These are phyloP conservation scores for Heteractis magnifica DNA, from an alignment of 92 coral and sea anemone species.

Conservation along the genomic window DNA sequence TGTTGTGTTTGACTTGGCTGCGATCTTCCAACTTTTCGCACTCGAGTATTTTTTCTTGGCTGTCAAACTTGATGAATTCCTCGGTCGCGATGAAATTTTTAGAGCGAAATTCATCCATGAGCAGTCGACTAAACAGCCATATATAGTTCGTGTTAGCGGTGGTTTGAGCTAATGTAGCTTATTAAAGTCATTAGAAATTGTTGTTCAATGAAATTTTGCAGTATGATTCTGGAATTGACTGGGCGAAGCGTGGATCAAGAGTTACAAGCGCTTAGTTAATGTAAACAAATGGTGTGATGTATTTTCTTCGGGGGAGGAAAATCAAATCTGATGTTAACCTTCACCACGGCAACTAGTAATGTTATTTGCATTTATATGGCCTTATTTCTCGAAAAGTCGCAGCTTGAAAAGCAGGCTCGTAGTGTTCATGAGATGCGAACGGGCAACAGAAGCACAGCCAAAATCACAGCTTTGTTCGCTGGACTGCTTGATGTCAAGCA, in stretches of 20 bases:
- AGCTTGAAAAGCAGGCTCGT: conserved; percentile 23
- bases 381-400: conserved; percentile 3
- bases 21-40: conserved; percentile 15
- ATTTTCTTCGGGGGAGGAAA: conserved; percentile 8
- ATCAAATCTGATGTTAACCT: conserved; percentile 18
- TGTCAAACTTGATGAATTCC: conserved; percentile 58
- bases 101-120: conserved; percentile 9
- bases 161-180: conserved; percentile 3
- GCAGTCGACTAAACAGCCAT: neutral
- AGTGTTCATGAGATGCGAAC: conserved; percentile 22
- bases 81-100: conserved; percentile 47
- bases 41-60: conserved; percentile 20
- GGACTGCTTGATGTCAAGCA: conserved; percentile 48
- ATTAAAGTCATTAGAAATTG: conserved; percentile 12
- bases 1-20: conserved; percentile 21
- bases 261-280: conserved; percentile 33
- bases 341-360: neutral
- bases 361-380: neutral
- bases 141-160: neutral
- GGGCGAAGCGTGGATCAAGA: conserved; percentile 24
- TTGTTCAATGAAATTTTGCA: conserved; percentile 5
- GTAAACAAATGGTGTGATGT: conserved; percentile 62
- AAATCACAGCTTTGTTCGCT: conserved; percentile 56
- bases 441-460: conserved; percentile 26
- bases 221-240: conserved; percentile 15